These are phyloP conservation scores for Nysson spinosus DNA, from an alignment of 2,888 invertebrate species.

Conservation along the genomic window DNA sequence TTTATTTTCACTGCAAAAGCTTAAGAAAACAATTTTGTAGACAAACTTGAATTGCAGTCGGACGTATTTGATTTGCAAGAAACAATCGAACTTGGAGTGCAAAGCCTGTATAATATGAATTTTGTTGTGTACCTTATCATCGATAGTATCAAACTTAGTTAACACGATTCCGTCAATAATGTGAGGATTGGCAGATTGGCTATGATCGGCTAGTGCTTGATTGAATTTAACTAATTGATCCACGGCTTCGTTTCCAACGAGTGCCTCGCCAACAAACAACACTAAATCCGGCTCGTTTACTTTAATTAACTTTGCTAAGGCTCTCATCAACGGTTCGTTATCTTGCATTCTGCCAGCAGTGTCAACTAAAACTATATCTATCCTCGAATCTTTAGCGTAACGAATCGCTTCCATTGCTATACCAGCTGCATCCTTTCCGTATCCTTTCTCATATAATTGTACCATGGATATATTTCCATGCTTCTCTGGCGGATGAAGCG, in stretches of 20 bases:
- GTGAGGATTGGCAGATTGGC: constrained; percentile 85
- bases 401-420: constrained; percentile 98
- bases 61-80: too few species aligned
- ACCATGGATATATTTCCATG: constrained; percentile 90
- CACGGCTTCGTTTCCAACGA: constrained; percentile 99
- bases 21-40: too few species aligned
- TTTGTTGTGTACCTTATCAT: constrained; percentile 88
- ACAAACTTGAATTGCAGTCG: too few species aligned
- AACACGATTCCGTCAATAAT: constrained; percentile 99
- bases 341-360: constrained; percentile 99
- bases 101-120: too few species aligned
- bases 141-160: constrained; percentile 99
- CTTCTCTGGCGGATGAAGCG: constrained; percentile 89
- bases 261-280: constrained; percentile 99
- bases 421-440: constrained; percentile 99
- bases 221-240: constrained; percentile 99
- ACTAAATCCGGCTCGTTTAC: constrained; percentile 99
- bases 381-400: constrained; percentile 87
- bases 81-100: too few species aligned
- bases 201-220: constrained; percentile 96
- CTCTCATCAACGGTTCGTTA: constrained; percentile 99
- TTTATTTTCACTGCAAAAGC: too few species aligned
- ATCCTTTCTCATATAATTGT: constrained; percentile 98
- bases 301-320: constrained; percentile 97
- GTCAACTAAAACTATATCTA: constrained; percentile 97